Evolutionary conservation across 2,888 invertebrate species (phyloP), one percentile per base, ranked within the genome.

Genomic region (Bombylius discolor): DNA sequence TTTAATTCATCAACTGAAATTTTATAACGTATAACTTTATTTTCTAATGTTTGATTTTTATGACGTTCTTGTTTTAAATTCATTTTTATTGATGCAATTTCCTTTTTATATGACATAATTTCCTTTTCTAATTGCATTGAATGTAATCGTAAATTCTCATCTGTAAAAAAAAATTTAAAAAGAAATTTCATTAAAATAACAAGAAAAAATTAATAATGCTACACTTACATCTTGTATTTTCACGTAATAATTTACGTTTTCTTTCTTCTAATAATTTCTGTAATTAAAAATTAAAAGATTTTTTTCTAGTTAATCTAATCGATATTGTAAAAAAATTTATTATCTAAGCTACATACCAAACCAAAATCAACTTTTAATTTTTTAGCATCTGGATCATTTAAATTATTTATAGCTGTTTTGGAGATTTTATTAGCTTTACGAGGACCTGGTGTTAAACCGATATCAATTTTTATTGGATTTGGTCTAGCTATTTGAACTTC

Each of bases 401-500:
- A 68, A 61, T 80, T 80, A 47, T 79, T 79, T 14, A 79, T 69
- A 1, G 81, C 81, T 47, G 78, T 71, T 57, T 77, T 78, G 56
- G 78, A 79, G 50, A 87, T 77, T 67, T 84, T 81, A 64, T 88
- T 86, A 1, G 87, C 87, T 66, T 85, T 85, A 62, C 90, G 80
- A 23, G 91, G 79, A 0, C 91, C 90, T 7, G 89, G 85, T 14
- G 85, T 84, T 7, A 87, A 75, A 1, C 87, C 87, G 34, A 81
- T 74, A 47, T 76, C 80, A 52, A 81, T 77, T 62, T 79, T 79
- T 60, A 74, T 72, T 0, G 82, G 76, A 56, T 81, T 82, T 3
- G 87, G 81, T 56, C 85, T 81, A 0, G 82, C 76, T 3, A 95
- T 83, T 75, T 92, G 89, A 1, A 99, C 91, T 72, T 97, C 95